Evolutionary conservation across 2,888 invertebrate genomes (phyloP).

Genomic region (Sphaerophoria rueppellii): DNA sequence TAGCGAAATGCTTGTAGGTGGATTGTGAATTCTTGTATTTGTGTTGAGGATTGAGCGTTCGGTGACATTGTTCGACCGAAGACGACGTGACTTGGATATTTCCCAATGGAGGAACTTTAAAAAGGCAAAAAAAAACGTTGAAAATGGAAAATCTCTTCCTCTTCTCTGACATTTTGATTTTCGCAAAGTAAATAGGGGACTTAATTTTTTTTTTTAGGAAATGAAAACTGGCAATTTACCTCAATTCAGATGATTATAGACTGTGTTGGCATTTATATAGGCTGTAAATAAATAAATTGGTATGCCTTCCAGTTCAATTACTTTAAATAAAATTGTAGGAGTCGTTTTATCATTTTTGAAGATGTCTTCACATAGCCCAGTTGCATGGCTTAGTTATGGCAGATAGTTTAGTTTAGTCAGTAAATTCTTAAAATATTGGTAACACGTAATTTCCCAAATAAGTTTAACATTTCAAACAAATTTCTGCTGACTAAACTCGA

Average conservation of each 20-base stretch:
- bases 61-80: constrained; percentile 46
- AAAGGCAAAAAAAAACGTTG: constrained; percentile 1
- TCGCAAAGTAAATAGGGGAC: constrained; percentile 10
- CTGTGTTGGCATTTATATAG: not conserved
- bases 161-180: constrained; percentile 20
- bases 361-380: too few relatives aligned
- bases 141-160: constrained; percentile 38
- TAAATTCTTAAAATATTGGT: too few relatives aligned
- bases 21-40: constrained; percentile 17
- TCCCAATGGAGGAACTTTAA: constrained; percentile 22
- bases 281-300: not conserved
- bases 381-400: too few relatives aligned
- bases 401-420: too few relatives aligned
- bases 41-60: constrained; percentile 2
- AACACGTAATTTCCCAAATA: too few relatives aligned
- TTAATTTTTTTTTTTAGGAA: not conserved
- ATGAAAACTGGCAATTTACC: constrained; percentile 1
- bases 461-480: too few relatives aligned
- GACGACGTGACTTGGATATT: constrained; percentile 25
- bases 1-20: not conserved
- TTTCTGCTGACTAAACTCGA: too few relatives aligned
- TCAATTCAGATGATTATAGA: not conserved
- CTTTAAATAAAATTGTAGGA: too few relatives aligned
- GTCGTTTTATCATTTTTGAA: too few relatives aligned
- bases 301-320: not conserved